Percentiles rank a stretch among this genome's conserved stretches.
phyloP scores from a whole-genome alignment of 1,140 invertebrate genomes.

The Drosophila micromelanica region DNA sequence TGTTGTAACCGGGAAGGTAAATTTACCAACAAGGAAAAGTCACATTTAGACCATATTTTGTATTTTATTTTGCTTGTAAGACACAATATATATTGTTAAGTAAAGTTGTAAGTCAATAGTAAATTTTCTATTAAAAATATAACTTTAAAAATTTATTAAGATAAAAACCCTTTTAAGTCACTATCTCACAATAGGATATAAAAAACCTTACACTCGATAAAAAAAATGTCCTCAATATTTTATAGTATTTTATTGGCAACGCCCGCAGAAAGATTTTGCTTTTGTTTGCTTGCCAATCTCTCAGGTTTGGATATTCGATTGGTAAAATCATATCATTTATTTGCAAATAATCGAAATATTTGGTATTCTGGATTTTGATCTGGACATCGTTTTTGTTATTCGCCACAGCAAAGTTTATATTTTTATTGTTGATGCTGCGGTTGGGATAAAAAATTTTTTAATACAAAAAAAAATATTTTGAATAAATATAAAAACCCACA shows the following conservation, averaged over 20 bases:
- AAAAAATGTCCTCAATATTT: constrained; percentile 3
- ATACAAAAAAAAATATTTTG: constrained; percentile 30
- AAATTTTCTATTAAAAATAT: no score
- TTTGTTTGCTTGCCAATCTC: constrained; percentile 1
- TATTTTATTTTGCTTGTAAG: no score
- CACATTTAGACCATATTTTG: no score
- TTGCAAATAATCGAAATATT: constrained; percentile 29
- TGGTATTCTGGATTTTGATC: constrained; percentile 14
- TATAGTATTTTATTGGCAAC: constrained; percentile 11
- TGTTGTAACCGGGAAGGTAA: no score
- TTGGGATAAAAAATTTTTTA: constrained; percentile 49
- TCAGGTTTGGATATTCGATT: constrained; percentile 13
- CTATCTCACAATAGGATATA: not conserved
- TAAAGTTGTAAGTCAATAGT: no score
- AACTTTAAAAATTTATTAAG: no score
- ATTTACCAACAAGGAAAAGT: no score
- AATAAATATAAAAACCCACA: constrained; percentile 21
- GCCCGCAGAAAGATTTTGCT: not conserved
- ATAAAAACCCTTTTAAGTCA: no score
- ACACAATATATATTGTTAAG: no score
- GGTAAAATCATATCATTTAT: constrained; percentile 29
- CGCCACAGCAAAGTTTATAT: not conserved
- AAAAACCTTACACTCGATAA: not conserved
- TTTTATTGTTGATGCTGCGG: constrained; percentile 13
- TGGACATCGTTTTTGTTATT: constrained; percentile 6